Conservation (phyloP, 2,113 vertebrate genomes). For the Ailurus styani region DNA sequence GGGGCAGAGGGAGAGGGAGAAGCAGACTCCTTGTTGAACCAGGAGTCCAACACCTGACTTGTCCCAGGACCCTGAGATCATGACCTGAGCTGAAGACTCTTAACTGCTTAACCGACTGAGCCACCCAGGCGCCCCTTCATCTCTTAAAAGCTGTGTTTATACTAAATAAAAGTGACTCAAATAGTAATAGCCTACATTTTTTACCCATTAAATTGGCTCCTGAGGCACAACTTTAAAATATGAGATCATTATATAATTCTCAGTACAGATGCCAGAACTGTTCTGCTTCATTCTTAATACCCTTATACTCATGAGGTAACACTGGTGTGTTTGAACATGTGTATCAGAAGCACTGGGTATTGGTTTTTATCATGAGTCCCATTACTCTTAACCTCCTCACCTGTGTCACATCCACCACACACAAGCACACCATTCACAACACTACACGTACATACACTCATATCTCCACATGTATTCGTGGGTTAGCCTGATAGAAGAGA, state of each 20-base stretch:
- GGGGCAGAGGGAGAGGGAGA: neutral
- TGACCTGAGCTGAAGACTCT: neutral
- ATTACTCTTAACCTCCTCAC: neutral
- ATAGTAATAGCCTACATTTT: neutral
- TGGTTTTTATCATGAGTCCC: neutral
- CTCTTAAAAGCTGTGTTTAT: neutral
- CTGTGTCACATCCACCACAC: neutral
- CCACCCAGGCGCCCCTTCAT: neutral
- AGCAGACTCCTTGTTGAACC: neutral
- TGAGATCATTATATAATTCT: conserved; percentile 11
- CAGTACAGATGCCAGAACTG: neutral
- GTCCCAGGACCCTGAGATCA: neutral
- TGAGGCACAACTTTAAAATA: conserved; percentile 13
- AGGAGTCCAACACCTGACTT: neutral
- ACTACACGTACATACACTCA: neutral
- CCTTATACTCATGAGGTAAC: neutral
- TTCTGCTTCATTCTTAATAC: neutral
- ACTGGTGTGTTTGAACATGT: neutral
- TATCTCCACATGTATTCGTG: neutral
- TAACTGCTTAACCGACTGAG: neutral
- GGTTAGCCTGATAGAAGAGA: neutral
- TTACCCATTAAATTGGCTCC: neutral
- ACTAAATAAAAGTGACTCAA: neutral
- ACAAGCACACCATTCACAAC: neutral
- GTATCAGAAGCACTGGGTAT: neutral